Base-by-base conservation (phyloP, 2,888 invertebrate genomes). In the Drosophila anceps region DNA sequence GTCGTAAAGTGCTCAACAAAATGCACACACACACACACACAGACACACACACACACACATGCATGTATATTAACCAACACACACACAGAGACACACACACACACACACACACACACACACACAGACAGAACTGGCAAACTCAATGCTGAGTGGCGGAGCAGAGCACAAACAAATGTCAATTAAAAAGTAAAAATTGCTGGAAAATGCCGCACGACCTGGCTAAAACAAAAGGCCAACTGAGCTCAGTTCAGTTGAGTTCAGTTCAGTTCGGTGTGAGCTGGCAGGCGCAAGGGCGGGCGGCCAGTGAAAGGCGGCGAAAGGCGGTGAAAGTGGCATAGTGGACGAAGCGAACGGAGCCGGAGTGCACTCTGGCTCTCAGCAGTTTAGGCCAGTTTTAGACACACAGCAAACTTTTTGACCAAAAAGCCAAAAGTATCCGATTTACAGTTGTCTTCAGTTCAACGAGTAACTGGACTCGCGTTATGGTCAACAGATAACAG, bases 141-240 rank as follows among this genome's bases (percentile, higher is more conserved):
- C 15, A 33, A 13, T 55, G 51, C 31, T 50, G 50, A 50, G 43
- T n/a, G 65, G 37, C 18, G 53, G 4, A 54, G 68, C 29, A 66
- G 67, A 48, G 43, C 67, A 71, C 79, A 88, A 86, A 88, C 89
- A 86, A 86, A 84, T 86, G 89, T 88, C 85, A 86, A 86, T 86
- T 86, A 86, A 86, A 88, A 88, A 88, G 84, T 84, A 86, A 86
- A 86, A 88, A 86, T 86, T 84, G 89, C 87, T 80, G 68, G 87
- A 84, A 86, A 88, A 86, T 88, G 75, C 87, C 87, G 76, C 81
- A 80, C 85, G 78, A 85, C 73, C 85, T 78, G 81, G 48, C 83
- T 76, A 67, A 76, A 84, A 84, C 88, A 84, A 84, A 88, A 75
- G 82, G 39, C 51, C 73, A 55, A 50, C 48, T 31, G 48, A 50